A percentile compares a stretch with the other conserved stretches of the same genome.
phyloP scores from a whole-genome alignment of 53 echinoderm and acorn worm species.

The Antedon mediterranea region DNA sequence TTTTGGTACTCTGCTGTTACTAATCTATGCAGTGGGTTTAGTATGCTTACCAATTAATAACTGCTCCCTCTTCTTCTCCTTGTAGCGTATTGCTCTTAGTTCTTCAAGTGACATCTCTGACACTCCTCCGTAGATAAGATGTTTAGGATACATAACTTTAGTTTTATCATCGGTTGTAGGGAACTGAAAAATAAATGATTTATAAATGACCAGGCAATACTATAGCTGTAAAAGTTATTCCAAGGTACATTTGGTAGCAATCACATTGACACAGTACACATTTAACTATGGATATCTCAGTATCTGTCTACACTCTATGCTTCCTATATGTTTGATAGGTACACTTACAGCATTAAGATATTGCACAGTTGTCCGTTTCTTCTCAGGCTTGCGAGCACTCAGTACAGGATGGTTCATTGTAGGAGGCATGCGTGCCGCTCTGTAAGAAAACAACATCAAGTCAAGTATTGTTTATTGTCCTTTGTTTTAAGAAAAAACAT shows the following conservation, averaged over 20 bases:
- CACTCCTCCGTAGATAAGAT: slow-evolving; percentile 78
- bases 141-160: slow-evolving; percentile 83
- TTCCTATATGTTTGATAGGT: neutral
- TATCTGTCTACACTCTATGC: too few relatives aligned
- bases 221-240: too few relatives aligned
- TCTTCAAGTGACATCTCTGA: slow-evolving; percentile 92
- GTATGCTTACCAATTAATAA: neutral
- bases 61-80: slow-evolving; percentile 28
- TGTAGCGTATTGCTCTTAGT: slow-evolving; percentile 56
- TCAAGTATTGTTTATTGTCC: too few relatives aligned
- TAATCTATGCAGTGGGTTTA: too few relatives aligned
- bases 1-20: too few relatives aligned
- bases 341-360: slow-evolving; percentile 33
- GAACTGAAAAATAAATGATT: neutral
- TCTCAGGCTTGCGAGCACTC: slow-evolving; percentile 60
- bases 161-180: slow-evolving; percentile 34
- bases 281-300: too few relatives aligned
- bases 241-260: too few relatives aligned
- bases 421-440: slow-evolving; percentile 31
- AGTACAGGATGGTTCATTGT: slow-evolving; percentile 50
- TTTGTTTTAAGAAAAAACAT: too few relatives aligned
- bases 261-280: too few relatives aligned
- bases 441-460: too few relatives aligned
- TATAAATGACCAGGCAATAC: neutral
- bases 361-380: slow-evolving; percentile 36